phyloP scores from a whole-genome alignment of 2,888 invertebrate species.

The Harmothoe impar region DNA sequence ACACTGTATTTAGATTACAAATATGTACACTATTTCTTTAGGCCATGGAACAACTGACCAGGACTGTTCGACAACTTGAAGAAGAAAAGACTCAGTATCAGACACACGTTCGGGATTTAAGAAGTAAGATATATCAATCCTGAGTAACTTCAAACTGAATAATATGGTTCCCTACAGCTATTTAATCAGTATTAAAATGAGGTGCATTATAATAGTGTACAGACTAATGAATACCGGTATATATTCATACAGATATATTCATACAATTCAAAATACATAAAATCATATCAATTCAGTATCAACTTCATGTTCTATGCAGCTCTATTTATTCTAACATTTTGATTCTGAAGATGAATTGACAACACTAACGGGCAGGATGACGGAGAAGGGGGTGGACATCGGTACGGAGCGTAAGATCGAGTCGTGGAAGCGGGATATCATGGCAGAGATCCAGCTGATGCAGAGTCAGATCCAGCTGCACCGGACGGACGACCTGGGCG shows the following conservation, averaged over 20 bases:
- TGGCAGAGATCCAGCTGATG: slow-evolving; percentile 64
- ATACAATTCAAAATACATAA: too few species aligned
- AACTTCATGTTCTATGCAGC: not conserved
- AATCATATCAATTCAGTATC: not conserved
- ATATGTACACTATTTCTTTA: not conserved
- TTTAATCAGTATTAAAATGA: too few species aligned
- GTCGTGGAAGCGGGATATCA: slow-evolving; percentile 66
- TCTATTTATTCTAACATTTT: too few species aligned
- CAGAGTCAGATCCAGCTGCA: slow-evolving; percentile 64
- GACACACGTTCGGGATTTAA: slow-evolving; percentile 40
- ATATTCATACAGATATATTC: not conserved
- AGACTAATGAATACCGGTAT: too few species aligned
- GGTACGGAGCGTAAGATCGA: slow-evolving; percentile 66
- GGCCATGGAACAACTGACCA: slow-evolving; percentile 55
- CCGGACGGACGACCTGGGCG: slow-evolving; percentile 15
- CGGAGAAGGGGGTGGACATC: slow-evolving; percentile 66
- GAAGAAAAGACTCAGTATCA: slow-evolving; percentile 61
- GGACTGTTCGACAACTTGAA: slow-evolving; percentile 44
- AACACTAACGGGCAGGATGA: slow-evolving; percentile 58
- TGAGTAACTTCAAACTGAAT: not conserved
- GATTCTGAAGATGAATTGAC: slow-evolving; percentile 61
- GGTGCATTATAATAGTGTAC: too few species aligned
- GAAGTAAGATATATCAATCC: slow-evolving; percentile 16
- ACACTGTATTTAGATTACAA: too few species aligned
- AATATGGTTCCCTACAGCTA: too few species aligned